Evolutionary conservation across 2,113 vertebrate species (phyloP).

Genomic region (Carettochelys insculpta): DNA sequence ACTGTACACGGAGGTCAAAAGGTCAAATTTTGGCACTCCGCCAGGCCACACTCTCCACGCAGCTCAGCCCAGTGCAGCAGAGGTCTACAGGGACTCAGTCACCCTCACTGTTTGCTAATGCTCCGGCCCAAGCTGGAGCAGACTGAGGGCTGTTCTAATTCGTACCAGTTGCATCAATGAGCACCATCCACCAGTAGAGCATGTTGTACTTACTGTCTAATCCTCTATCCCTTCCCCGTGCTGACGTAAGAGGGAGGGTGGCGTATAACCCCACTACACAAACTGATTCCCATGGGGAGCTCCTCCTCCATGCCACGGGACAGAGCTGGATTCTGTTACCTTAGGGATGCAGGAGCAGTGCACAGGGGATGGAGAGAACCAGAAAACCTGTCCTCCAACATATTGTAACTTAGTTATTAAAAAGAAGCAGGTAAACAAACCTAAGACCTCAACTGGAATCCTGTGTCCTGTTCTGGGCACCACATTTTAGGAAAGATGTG

Average conservation of each 20-base stretch:
- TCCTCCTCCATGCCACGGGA: fast-evolving
- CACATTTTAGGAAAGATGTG: no score
- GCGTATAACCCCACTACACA: not conserved
- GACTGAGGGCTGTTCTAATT: not conserved
- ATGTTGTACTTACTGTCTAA: fast-evolving
- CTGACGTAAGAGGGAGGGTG: no score
- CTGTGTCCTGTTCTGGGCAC: no score
- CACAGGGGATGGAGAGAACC: not conserved
- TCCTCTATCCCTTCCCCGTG: not conserved
- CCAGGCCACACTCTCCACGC: not conserved
- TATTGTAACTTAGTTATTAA: not conserved
- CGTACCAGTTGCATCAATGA: not conserved
- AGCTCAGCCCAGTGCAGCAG: not conserved
- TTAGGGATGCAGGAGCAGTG: not conserved
- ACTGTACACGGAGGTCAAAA: no score
- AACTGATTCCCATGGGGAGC: not conserved
- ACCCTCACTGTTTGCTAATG: fast-evolving
- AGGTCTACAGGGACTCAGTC: fast-evolving
- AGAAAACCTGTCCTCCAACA: not conserved
- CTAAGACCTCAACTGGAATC: no score
- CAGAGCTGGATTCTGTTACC: not conserved
- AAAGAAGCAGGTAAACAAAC: not conserved
- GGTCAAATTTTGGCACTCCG: no score
- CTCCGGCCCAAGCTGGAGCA: not conserved
- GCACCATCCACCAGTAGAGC: not conserved